Percentiles rank a stretch among this genome's conserved stretches.
Evolutionary conservation across 2,797 vertebrate genomes (phyloP).

Genomic region (Schizothorax lantsangensis): DNA sequence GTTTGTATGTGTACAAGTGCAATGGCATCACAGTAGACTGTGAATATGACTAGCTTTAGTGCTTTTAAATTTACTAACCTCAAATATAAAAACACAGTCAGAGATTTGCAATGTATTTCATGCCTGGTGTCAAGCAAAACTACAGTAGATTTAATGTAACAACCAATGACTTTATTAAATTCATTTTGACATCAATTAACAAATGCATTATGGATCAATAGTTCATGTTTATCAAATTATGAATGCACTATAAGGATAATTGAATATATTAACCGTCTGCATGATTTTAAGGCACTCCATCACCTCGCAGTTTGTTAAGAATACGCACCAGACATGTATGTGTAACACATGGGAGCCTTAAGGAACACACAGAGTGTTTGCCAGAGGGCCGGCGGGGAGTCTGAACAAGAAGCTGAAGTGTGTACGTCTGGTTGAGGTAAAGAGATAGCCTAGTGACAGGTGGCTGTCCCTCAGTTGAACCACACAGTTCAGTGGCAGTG

Average conservation of each 20-base stretch:
- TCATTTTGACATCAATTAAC: background rate
- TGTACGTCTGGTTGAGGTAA: slow-evolving; percentile 48
- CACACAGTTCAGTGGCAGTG: slow-evolving; percentile 50
- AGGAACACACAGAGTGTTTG: slow-evolving; percentile 23
- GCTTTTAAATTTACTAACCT: background rate
- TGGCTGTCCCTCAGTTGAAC: slow-evolving; percentile 59
- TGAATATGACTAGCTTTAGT: background rate
- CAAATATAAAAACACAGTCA: background rate
- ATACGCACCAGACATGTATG: slow-evolving; percentile 43
- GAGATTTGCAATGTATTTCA: background rate
- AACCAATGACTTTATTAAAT: background rate
- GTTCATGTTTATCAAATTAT: background rate
- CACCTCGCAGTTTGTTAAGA: slow-evolving; percentile 15
- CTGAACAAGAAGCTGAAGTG: slow-evolving; percentile 28
- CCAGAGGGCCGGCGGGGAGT: slow-evolving; percentile 33
- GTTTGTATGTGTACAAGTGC: background rate
- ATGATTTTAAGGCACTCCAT: background rate
- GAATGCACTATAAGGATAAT: background rate
- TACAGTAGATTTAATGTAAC: background rate
- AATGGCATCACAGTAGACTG: background rate
- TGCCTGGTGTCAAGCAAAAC: background rate
- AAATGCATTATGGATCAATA: slow-evolving; percentile 1
- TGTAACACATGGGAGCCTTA: slow-evolving; percentile 35
- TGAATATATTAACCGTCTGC: background rate
- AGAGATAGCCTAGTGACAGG: slow-evolving; percentile 61